Conservation (phyloP, 1,140 invertebrate species). For the Pogonomyrmex barbatus region DNA sequence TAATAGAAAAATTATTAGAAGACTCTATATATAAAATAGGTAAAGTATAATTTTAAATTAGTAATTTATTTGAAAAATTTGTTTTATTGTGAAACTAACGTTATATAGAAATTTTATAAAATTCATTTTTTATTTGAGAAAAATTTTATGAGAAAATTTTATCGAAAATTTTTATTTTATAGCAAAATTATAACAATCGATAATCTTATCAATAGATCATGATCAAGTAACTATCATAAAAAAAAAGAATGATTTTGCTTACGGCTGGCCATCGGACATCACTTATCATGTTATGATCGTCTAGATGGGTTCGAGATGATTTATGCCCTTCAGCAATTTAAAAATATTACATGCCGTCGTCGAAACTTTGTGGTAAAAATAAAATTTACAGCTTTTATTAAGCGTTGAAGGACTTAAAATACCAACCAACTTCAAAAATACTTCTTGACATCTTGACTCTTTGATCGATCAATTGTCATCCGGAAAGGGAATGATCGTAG, state of each 20-base stretch:
- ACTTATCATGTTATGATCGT: conserved; percentile 27
- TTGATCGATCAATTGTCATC: conserved; percentile 25
- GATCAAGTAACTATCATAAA: conserved; percentile 27
- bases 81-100: not conserved
- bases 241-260: conserved; percentile 24
- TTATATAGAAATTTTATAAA: not conserved
- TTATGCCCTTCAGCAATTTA: conserved; percentile 24
- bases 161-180: not conserved
- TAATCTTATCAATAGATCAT: conserved; percentile 8
- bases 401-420: not conserved
- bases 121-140: conserved; percentile 14
- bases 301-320: conserved; percentile 16
- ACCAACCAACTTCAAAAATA: not conserved
- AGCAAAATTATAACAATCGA: not conserved
- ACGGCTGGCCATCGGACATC: not conserved
- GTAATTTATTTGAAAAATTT: not conserved
- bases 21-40: not conserved
- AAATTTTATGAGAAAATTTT: conserved; percentile 1
- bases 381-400: conserved; percentile 14
- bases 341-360: conserved; percentile 23
- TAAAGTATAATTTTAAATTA: not conserved
- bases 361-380: conserved; percentile 17
- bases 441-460: not conserved
- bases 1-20: not conserved
- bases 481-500: conserved; percentile 17